Conservation (phyloP, 2,888 invertebrate genomes). For the Monochamus alternatus region DNA sequence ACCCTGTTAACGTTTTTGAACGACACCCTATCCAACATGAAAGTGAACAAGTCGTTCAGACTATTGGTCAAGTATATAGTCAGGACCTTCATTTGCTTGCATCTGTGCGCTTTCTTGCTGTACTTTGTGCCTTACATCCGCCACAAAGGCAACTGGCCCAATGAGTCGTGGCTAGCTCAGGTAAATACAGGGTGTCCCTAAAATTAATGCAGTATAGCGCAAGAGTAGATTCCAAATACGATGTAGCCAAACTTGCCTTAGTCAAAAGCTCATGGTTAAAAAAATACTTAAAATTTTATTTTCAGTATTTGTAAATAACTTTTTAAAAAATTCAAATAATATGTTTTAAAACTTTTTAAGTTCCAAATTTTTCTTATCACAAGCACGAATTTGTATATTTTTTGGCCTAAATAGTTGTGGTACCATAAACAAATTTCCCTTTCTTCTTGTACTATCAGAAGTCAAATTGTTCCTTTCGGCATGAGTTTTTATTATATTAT, state of each 20-base stretch:
- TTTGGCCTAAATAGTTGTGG: neutral
- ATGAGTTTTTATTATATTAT: neutral
- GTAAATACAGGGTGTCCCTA: no score
- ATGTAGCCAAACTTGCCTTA: no score
- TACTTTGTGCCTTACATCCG: neutral
- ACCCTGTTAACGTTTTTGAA: neutral
- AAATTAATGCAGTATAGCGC: no score
- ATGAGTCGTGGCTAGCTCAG: neutral
- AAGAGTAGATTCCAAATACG: no score
- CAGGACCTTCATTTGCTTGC: neutral
- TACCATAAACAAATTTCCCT: neutral
- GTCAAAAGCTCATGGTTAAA: no score
- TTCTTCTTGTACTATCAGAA: no score
- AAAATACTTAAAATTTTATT: no score
- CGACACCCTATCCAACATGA: neutral
- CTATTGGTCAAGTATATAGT: neutral
- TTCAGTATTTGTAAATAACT: no score
- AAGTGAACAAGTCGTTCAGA: neutral
- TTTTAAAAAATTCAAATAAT: no score
- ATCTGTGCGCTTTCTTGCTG: neutral
- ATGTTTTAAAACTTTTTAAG: no score
- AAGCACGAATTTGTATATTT: neutral
- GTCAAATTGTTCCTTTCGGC: no score
- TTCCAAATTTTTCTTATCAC: neutral
- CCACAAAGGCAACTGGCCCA: neutral